Percentiles rank a stretch among this genome's conserved stretches.
Evolutionary conservation across 2,113 vertebrate genomes (phyloP).

Genomic region (Stegastes partitus): DNA sequence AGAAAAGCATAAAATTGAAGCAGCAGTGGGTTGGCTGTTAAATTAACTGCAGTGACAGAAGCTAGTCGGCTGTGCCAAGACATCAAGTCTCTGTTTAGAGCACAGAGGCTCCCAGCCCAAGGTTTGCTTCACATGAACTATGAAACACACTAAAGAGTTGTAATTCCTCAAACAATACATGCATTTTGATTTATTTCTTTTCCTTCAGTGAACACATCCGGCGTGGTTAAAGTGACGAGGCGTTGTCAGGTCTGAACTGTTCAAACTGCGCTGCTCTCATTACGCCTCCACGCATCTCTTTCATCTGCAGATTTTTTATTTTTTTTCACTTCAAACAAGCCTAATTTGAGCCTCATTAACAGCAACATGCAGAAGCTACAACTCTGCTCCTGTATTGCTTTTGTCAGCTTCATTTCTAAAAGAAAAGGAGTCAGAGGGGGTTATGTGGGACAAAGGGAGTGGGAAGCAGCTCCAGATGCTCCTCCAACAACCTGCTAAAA

Average conservation of each 20-base stretch:
- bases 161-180: background rate
- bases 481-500: background rate
- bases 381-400: constrained; percentile 2
- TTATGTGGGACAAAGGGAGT: constrained; percentile 25
- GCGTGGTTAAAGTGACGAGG: background rate
- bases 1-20: constrained; percentile 30
- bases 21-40: constrained; percentile 8
- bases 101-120: background rate
- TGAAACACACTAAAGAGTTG: background rate
- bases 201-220: background rate
- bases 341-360: constrained; percentile 47
- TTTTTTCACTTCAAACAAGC: constrained; percentile 49
- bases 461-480: constrained; percentile 9
- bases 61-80: background rate
- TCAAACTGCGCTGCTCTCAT: background rate
- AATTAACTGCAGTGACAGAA: constrained; percentile 7
- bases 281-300: constrained; percentile 31
- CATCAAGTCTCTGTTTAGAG: background rate
- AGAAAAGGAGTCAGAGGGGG: background rate
- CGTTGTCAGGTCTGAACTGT: background rate
- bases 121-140: background rate
- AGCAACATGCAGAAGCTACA: constrained; percentile 20
- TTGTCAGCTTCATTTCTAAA: constrained; percentile 18
- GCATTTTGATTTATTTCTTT: background rate
- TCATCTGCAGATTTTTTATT: constrained; percentile 46